A percentile compares a stretch with the other conserved stretches of the same genome.
phyloP scores from a whole-genome alignment of 30 jellyfish, hydroid and myxozoan genomes.

The Aurelia sp. region DNA sequence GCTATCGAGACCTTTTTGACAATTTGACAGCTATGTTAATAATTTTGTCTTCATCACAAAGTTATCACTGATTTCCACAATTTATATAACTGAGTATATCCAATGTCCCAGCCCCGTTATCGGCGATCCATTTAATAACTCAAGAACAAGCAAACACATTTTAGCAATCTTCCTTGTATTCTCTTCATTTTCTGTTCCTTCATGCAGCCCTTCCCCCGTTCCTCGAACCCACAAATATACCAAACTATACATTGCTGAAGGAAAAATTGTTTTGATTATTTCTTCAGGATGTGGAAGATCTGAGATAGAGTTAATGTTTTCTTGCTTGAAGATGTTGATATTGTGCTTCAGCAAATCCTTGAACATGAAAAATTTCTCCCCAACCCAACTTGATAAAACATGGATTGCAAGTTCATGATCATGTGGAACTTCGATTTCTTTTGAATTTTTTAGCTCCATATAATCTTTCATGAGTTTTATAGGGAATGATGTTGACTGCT shows the following conservation, averaged over 20 bases:
- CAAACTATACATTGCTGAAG: conserved; percentile 74
- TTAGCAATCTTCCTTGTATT: conserved; percentile 9
- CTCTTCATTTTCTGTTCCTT: conserved; percentile 29
- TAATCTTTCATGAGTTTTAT: conserved; percentile 64
- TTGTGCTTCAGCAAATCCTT: conserved; percentile 50
- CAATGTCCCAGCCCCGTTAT: conserved; percentile 69
- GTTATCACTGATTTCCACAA: too few relatives aligned
- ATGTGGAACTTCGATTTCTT: neutral
- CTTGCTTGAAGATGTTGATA: conserved; percentile 39
- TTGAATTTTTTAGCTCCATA: conserved; percentile 31
- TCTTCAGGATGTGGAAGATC: conserved; percentile 68
- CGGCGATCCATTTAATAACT: conserved; percentile 54
- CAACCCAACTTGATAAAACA: conserved; percentile 71
- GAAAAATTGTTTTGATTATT: conserved; percentile 42
- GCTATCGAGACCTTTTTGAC: too few relatives aligned
- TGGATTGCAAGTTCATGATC: conserved; percentile 68
- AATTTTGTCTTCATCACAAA: too few relatives aligned
- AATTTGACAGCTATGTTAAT: too few relatives aligned
- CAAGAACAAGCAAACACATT: conserved; percentile 45
- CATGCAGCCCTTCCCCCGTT: conserved; percentile 10
- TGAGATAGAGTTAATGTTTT: conserved; percentile 46
- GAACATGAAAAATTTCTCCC: conserved; percentile 55
- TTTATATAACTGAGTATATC: conserved; percentile 35
- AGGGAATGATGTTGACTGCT: conserved; percentile 68
- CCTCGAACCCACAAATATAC: conserved; percentile 59